A percentile compares a stretch with the other conserved stretches of the same genome.
Evolutionary conservation across 2,888 invertebrate species (phyloP).

Genomic region (Scaptomyza caliginosa): DNA sequence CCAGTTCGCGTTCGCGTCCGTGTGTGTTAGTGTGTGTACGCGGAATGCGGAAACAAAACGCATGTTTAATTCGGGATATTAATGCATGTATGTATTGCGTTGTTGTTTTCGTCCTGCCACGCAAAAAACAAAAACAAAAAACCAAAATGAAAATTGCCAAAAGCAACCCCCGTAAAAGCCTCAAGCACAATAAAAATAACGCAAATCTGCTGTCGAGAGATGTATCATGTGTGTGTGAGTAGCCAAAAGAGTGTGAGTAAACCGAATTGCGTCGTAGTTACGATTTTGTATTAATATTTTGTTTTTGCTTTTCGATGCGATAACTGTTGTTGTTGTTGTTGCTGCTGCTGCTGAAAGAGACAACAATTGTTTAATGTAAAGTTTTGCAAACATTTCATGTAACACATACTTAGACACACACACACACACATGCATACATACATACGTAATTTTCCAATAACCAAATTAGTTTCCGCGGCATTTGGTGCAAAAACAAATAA

Average conservation of each 20-base stretch:
- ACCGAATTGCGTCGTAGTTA: constrained; percentile 80
- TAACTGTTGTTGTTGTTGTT: constrained; percentile 44
- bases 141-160: constrained; percentile 5
- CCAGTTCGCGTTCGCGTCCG: constrained; percentile 22
- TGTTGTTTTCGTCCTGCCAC: constrained; percentile 32
- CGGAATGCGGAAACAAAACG: constrained; percentile 25
- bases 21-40: constrained; percentile 3
- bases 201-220: constrained; percentile 32
- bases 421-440: not conserved
- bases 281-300: constrained; percentile 37
- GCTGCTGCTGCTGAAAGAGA: constrained; percentile 40
- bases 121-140: constrained; percentile 5
- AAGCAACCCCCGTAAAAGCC: constrained; percentile 47
- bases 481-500: constrained; percentile 42
- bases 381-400: constrained; percentile 31
- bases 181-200: constrained; percentile 33
- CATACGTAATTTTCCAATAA: constrained; percentile 6
- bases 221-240: constrained; percentile 36
- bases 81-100: not conserved
- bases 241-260: constrained; percentile 69
- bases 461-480: constrained; percentile 25
- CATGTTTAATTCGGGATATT: constrained; percentile 20
- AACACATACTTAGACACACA: constrained; percentile 5
- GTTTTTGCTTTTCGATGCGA: constrained; percentile 33
- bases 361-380: constrained; percentile 50